Evolutionary conservation across 2,888 invertebrate species (phyloP), one percentile per base, ranked within the genome.

Genomic region (Euclidia mi): DNA sequence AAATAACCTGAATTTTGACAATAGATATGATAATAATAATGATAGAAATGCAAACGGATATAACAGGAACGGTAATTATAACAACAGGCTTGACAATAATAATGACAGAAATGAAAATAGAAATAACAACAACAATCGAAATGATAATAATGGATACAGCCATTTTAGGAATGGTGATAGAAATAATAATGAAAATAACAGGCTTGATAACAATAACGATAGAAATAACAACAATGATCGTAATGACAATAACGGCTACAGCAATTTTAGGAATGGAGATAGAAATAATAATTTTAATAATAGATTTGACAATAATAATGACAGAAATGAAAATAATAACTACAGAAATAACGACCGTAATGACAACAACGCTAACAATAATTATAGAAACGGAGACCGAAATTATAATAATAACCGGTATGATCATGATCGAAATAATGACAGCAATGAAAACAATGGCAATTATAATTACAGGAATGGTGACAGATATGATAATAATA

Each of bases 61-160:
- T n/a, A n/a, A n/a, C n/a, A n/a, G n/a, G n/a, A n/a, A n/a, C n/a
- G n/a, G n/a, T n/a, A n/a, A 34, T 28, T 28, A 60, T 10, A 52
- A 25, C 3, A 25, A 25, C 7, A 25, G 20, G 7, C 7, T 6
- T 25, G 1, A 25, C 20, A 37, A 1, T 2, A 43, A 45, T 6
- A 35, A 45, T 11, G 9, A 35, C n/a, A 56, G 45, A 11, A 18
- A 25, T 29, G 14, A 34, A 7, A 12, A 45, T 12, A 25, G 20
- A 0, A 1, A 15, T 12, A 32, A 44, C 18, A 32, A 17, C 6
- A 6, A 25, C 20, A 25, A 25, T 3, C 1, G 45, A 11, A 18
- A 25, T 29, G 14, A 34, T 7, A 12, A 45, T 12, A 25, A 15
- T 12, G 18, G 32, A n/a, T 18, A 17, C 6, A 6, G 7, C 20